Percentiles rank a stretch among this genome's conserved stretches.
phyloP scores from a whole-genome alignment of 2,888 invertebrate genomes.

The Lasioglossum zephyrum region DNA sequence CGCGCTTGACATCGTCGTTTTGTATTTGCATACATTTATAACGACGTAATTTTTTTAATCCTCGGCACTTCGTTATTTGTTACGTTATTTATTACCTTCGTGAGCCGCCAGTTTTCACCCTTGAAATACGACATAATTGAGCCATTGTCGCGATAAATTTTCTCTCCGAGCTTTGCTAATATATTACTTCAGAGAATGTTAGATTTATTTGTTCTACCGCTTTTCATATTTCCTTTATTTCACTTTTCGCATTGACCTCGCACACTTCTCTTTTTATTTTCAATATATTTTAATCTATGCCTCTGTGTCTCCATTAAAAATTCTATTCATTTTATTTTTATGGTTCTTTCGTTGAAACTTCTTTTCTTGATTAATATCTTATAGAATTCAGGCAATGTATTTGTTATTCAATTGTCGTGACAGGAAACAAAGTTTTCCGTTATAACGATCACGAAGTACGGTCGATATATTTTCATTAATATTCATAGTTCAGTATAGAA shows the following conservation, averaged over 20 bases:
- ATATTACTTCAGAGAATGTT: background rate
- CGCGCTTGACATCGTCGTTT: background rate
- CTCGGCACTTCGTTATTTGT: background rate
- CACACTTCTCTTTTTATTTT: background rate
- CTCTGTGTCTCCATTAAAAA: background rate
- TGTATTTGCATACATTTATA: background rate
- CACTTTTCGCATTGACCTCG: background rate
- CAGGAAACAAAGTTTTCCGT: background rate
- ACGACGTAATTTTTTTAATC: background rate
- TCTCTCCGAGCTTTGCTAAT: background rate
- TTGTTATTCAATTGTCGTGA: background rate
- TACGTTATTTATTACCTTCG: background rate
- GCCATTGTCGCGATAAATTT: background rate
- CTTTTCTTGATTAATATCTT: background rate
- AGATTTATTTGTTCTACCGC: background rate
- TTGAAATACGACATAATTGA: background rate
- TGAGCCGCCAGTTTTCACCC: background rate
- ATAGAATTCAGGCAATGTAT: background rate
- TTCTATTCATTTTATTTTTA: background rate
- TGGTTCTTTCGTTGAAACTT: background rate
- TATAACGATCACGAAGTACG: background rate
- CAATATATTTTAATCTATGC: background rate
- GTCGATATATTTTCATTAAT: background rate
- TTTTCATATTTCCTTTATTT: background rate
- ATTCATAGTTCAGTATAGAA: background rate